These are phyloP conservation scores for Rhingia rostrata DNA, from an alignment of 2,888 invertebrate species.

Conservation along the genomic window DNA sequence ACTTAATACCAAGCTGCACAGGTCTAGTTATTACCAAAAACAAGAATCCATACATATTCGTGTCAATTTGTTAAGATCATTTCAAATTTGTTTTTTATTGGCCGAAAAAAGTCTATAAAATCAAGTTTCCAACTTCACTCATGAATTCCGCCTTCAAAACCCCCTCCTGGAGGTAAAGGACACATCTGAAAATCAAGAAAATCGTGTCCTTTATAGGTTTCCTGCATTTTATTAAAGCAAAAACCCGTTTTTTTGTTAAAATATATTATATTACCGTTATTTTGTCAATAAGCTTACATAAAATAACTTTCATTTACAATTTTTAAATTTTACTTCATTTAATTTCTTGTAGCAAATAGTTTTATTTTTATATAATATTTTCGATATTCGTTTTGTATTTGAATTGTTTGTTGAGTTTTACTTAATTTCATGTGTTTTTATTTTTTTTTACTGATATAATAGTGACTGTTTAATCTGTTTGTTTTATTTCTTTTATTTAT, in stretches of 20 bases:
- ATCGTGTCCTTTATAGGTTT: no score
- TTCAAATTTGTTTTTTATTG: no score
- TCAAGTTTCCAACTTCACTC: no score
- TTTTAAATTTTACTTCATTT: constrained; percentile 3
- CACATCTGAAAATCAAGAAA: no score
- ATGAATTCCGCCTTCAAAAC: no score
- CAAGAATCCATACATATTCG: no score
- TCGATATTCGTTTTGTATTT: constrained; percentile 27
- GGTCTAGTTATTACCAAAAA: no score
- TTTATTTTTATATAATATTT: not conserved
- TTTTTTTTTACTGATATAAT: constrained; percentile 29
- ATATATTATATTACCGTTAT: constrained; percentile 55
- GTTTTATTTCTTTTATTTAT: not conserved
- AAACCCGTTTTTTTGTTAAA: constrained; percentile 42
- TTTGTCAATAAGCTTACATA: constrained; percentile 54
- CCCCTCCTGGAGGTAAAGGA: no score
- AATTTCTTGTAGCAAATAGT: constrained; percentile 54
- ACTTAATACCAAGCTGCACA: no score
- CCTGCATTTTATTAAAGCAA: not conserved
- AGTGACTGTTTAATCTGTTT: constrained; percentile 34
- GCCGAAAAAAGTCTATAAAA: no score
- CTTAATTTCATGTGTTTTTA: not conserved
- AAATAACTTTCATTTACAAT: constrained; percentile 56
- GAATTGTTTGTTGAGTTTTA: not conserved
- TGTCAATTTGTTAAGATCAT: no score